These are phyloP conservation scores for Eriocheir sinensis DNA, from an alignment of 1,140 invertebrate species.

Conservation along the genomic window DNA sequence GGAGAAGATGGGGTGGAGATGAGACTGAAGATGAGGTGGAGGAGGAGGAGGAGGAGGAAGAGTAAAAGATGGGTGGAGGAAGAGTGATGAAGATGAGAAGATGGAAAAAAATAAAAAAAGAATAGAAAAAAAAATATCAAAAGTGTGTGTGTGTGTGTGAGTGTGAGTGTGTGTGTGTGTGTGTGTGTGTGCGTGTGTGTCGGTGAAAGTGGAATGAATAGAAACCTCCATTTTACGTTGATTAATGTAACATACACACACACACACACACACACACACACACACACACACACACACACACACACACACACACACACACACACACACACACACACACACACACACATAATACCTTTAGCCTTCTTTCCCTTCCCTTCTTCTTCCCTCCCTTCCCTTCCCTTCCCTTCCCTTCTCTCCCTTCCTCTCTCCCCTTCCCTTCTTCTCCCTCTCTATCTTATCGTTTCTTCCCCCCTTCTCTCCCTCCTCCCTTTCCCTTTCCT, in stretches of 20 bases:
- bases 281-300: conserved; percentile 22
- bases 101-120: not conserved
- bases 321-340: conserved; percentile 22
- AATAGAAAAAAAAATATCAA: not conserved
- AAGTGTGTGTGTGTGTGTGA: not conserved
- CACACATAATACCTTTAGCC: no score
- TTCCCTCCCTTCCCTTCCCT: no score
- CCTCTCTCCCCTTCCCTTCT: not conserved
- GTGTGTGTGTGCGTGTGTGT: not conserved
- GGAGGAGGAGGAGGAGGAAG: no score
- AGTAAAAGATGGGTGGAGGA: no score
- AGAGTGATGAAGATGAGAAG: no score
- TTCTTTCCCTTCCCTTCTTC: no score
- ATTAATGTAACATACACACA: not conserved
- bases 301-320: conserved; percentile 11
- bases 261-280: not conserved
- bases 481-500: not conserved
- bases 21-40: no score
- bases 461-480: conserved; percentile 3
- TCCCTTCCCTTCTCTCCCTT: not conserved
- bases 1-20: no score
- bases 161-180: not conserved
- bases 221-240: no score
- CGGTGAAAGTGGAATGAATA: not conserved
- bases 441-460: not conserved